These are phyloP conservation scores for Escarpia spicata DNA, from an alignment of 2,888 invertebrate species.

Conservation along the genomic window DNA sequence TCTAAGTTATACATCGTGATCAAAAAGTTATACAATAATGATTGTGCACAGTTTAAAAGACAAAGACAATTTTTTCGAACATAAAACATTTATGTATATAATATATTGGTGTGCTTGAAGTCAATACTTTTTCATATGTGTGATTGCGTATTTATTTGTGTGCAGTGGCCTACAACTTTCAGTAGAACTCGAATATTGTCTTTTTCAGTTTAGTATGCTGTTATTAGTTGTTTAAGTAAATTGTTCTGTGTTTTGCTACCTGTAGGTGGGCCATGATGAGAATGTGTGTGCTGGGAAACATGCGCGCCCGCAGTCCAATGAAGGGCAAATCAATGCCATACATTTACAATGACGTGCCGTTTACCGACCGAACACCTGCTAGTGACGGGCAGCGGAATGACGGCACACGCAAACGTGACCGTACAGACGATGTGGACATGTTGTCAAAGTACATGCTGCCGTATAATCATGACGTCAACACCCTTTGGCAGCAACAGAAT, in stretches of 20 bases:
- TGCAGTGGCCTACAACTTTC: not conserved
- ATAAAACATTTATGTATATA: too few relatives aligned
- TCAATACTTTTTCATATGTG: not conserved
- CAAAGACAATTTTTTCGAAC: too few relatives aligned
- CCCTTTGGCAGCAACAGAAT: too few relatives aligned
- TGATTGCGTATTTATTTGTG: not conserved
- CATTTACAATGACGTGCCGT: not conserved
- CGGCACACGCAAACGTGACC: not conserved
- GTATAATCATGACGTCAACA: not conserved
- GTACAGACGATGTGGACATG: not conserved
- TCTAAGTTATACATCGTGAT: too few relatives aligned
- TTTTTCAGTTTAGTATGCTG: not conserved
- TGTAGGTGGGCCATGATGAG: not conserved
- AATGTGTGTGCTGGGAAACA: not conserved
- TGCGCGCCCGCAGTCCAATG: not conserved
- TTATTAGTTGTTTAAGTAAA: not conserved
- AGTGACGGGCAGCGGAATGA: not conserved
- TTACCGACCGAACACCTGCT: not conserved
- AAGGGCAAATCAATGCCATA: not conserved
- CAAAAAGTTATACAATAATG: too few relatives aligned
- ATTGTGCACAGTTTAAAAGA: too few relatives aligned
- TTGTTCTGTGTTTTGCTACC: not conserved
- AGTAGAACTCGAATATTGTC: not conserved
- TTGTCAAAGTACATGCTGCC: not conserved
- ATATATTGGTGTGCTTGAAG: not conserved